Percentiles rank a stretch among this genome's conserved stretches.
Conservation (phyloP, 1,140 invertebrate species). For the Nasonia vitripennis region DNA sequence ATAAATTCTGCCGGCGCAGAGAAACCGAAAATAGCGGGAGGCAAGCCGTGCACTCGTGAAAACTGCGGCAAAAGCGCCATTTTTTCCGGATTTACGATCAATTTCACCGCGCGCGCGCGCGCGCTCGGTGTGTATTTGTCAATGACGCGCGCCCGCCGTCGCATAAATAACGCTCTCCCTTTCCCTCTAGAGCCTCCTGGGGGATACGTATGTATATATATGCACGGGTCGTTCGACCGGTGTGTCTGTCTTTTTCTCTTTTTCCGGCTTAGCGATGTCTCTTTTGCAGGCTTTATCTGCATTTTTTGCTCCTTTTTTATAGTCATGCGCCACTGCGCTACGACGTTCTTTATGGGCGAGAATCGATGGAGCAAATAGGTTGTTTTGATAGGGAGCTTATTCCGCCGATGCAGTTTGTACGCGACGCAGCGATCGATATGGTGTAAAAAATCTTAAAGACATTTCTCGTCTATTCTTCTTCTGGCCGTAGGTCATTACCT, state of each 20-base stretch:
- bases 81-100: constrained; percentile 42
- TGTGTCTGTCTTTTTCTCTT: constrained; percentile 3
- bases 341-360: background rate
- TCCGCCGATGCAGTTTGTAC: background rate
- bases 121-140: constrained; percentile 28
- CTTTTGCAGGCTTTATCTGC: background rate
- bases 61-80: constrained; percentile 51
- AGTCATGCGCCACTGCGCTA: background rate
- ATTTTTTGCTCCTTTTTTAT: constrained; percentile 1
- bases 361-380: background rate
- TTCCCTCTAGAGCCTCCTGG: background rate
- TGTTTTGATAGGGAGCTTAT: background rate
- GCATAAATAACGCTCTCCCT: constrained; percentile 36
- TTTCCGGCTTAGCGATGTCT: background rate
- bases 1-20: background rate
- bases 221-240: background rate
- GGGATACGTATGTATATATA: too few relatives aligned
- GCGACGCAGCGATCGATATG: too few relatives aligned
- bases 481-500: background rate
- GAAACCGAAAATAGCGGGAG: constrained; percentile 12
- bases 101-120: constrained; percentile 6
- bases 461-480: too few relatives aligned
- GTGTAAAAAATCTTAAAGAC: too few relatives aligned
- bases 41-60: constrained; percentile 55
- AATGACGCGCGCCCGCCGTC: background rate